Percentiles rank a stretch among this genome's conserved stretches.
Evolutionary conservation across 2,113 vertebrate species (phyloP).

Genomic region (Meles meles): DNA sequence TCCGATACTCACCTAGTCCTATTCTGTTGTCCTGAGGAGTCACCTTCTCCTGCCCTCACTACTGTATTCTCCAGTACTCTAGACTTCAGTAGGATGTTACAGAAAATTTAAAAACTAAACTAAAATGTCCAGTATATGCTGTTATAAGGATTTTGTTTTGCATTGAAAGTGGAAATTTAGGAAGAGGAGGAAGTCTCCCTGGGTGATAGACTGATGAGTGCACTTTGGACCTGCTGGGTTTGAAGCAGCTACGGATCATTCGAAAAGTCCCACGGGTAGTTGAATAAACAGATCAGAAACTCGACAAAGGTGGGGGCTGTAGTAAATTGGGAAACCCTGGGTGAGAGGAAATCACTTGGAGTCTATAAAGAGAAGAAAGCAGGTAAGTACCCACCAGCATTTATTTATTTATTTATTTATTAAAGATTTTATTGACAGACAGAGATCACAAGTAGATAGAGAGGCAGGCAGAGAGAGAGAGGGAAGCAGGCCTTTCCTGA

Average conservation of each 20-base stretch:
- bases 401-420: no score
- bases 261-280: neutral
- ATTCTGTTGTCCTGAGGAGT: neutral
- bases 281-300: neutral
- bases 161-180: neutral
- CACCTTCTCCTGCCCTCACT: neutral
- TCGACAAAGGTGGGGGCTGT: neutral
- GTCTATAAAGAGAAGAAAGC: neutral
- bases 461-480: no score
- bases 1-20: neutral
- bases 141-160: neutral
- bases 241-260: neutral
- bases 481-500: no score
- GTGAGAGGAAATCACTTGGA: neutral
- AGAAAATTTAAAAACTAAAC: neutral
- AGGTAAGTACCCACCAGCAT: neutral
- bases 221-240: neutral
- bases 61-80: neutral
- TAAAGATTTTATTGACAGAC: no score
- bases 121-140: neutral
- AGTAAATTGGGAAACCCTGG: neutral
- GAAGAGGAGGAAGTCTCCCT: neutral
- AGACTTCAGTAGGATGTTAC: neutral
- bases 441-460: no score
- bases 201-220: neutral